Base-by-base conservation (phyloP, 2,888 invertebrate species). In the Gastracanthus pulcherrimus region DNA sequence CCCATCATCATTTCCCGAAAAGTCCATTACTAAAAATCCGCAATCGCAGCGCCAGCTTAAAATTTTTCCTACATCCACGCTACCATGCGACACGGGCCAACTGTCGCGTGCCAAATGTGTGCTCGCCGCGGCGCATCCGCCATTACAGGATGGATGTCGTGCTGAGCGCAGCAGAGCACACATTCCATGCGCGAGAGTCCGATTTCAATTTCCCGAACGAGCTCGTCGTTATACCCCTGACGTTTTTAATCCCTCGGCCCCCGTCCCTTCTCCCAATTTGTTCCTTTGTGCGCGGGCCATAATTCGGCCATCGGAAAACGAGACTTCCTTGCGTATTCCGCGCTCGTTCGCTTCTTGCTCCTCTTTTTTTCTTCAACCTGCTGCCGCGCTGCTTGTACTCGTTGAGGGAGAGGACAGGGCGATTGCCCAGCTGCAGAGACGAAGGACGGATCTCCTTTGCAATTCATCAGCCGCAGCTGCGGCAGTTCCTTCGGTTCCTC, bases 381-480 rank as follows among this genome's bases (percentile, higher is more conserved):
- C n/a, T n/a, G n/a, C n/a, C n/a, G n/a, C n/a, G n/a, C n/a, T n/a
- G n/a, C n/a, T n/a, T 48, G 62, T 2, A 16, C 31, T 31, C 58
- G 19, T 9, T 11, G 34, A 11, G 51, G 23, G 4, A 36, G 11
- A 23, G 51, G 48, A 48, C 60, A n/a, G n/a, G 19, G 23, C 58
- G 41, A 31, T 58, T 45, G 55, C 34, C 1, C 51, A 34, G n/a
- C 3, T n/a, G 38, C 3, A 6, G 69, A 36, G n/a, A n/a, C n/a
- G n/a, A n/a, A n/a, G n/a, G n/a, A n/a, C n/a, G n/a, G n/a, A n/a
- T n/a, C 3, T 66, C 48, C 19, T 81, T 81, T 77, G 77, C 77
- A 81, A 81, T 81, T 81, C 81, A 81, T 74, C 77, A 81, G 81
- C 41, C 58, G 41, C 29, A n/a, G n/a, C n/a, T n/a, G n/a, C 7